Conservation (phyloP, 2,888 invertebrate species). For the Polydrusus pterygomalis region DNA sequence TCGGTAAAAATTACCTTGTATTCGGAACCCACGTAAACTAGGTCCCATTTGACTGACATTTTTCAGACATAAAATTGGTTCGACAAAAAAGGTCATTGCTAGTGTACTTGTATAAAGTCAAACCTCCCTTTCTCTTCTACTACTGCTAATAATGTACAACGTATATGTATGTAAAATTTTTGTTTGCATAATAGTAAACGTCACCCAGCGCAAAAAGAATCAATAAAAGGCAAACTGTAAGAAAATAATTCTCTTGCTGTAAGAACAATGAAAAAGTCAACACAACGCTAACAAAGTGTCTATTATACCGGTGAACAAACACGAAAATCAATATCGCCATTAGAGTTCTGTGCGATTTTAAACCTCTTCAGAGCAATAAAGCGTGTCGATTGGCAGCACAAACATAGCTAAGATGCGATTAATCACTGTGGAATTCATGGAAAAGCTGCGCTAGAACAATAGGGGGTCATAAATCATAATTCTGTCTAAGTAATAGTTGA, state of each 20-base stretch:
- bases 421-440: slow-evolving; percentile 46
- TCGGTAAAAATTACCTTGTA: no score
- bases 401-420: slow-evolving; percentile 51
- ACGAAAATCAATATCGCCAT: slow-evolving; percentile 47
- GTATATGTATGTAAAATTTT: no score
- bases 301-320: slow-evolving; percentile 33
- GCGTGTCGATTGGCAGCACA: slow-evolving; percentile 48
- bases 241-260: background rate
- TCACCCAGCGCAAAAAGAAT: background rate
- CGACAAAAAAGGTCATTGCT: no score
- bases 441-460: slow-evolving; percentile 48
- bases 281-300: slow-evolving; percentile 22
- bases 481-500: slow-evolving; percentile 41
- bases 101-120: no score
- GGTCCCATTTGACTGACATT: no score
- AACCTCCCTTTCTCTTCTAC: no score
- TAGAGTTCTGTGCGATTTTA: slow-evolving; percentile 40
- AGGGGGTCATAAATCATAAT: slow-evolving; percentile 48
- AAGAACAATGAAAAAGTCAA: slow-evolving; percentile 11
- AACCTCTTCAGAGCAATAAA: slow-evolving; percentile 44
- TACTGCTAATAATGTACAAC: no score
- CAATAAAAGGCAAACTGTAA: background rate
- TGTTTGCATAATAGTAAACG: no score
- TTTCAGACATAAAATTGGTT: no score
- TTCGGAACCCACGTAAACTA: no score